Conservation (phyloP, 1,140 invertebrate species). For the Temnothorax longispinosus region DNA sequence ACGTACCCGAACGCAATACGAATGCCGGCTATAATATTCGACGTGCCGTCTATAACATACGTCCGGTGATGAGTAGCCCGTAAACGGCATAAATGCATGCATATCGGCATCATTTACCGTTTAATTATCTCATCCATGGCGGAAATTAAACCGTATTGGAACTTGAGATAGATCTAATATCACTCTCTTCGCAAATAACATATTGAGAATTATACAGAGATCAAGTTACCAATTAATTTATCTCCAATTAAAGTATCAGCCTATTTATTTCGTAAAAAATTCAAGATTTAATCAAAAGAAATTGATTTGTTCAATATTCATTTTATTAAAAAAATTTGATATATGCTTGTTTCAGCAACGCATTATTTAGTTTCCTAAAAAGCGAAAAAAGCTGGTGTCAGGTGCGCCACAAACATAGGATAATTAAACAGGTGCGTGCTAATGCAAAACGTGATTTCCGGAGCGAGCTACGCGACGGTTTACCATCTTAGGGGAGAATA, state of each 20-base stretch:
- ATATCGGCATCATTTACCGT: constrained; percentile 26
- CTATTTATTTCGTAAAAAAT: background rate
- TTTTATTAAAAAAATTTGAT: background rate
- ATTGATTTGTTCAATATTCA: background rate
- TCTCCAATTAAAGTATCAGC: background rate
- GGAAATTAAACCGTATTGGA: constrained; percentile 27
- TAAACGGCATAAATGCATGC: constrained; percentile 26
- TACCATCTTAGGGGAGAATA: constrained; percentile 30
- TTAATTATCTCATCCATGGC: constrained; percentile 30
- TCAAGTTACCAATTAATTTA: background rate
- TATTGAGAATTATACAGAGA: background rate
- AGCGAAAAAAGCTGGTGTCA: background rate
- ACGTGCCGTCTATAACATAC: constrained; percentile 27
- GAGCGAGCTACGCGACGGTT: background rate
- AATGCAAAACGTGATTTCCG: constrained; percentile 19
- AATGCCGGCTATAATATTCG: constrained; percentile 30
- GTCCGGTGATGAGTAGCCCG: constrained; percentile 16
- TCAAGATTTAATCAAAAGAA: background rate
- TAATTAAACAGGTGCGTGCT: constrained; percentile 34
- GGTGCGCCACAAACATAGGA: background rate
- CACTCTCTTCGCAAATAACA: background rate
- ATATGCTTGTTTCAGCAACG: background rate
- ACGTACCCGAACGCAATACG: background rate
- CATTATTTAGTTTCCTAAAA: background rate
- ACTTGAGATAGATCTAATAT: constrained; percentile 9